phyloP scores from a whole-genome alignment of 1,140 invertebrate genomes.

The Laodelphax striatellus region DNA sequence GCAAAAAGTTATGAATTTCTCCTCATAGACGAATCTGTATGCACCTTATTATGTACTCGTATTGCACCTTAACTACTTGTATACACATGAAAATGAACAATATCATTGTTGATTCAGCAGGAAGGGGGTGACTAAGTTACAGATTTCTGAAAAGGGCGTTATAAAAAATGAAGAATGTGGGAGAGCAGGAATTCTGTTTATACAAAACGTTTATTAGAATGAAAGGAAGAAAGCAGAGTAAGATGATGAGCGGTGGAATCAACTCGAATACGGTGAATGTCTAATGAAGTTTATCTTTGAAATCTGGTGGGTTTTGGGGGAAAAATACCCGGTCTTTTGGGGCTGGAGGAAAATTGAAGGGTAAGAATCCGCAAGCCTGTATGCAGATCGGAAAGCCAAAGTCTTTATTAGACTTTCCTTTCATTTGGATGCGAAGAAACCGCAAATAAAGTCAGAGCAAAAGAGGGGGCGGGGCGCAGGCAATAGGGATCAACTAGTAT shows the following conservation, averaged over 20 bases:
- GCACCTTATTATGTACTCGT: too few species aligned
- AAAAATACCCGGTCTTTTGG: not conserved
- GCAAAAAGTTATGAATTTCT: too few species aligned
- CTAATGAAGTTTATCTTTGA: conserved; percentile 3
- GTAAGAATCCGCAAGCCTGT: not conserved
- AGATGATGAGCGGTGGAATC: not conserved
- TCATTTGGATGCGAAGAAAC: not conserved
- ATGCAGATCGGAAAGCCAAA: not conserved
- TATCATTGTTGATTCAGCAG: too few species aligned
- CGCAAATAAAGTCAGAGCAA: not conserved
- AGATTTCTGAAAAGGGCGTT: too few species aligned
- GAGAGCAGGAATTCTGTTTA: not conserved
- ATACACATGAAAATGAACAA: too few species aligned
- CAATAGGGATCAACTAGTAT: conserved; percentile 2
- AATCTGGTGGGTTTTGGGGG: not conserved
- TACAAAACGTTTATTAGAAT: not conserved
- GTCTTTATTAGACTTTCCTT: not conserved
- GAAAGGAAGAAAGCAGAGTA: not conserved
- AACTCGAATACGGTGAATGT: not conserved
- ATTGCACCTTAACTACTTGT: too few species aligned
- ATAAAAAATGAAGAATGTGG: not conserved
- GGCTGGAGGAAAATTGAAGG: too few species aligned
- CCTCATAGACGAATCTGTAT: too few species aligned
- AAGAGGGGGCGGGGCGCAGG: not conserved
- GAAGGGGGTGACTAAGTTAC: too few species aligned